Evolutionary conservation across 2,113 vertebrate genomes (phyloP).

Genomic region (Anthoscopus minutus): DNA sequence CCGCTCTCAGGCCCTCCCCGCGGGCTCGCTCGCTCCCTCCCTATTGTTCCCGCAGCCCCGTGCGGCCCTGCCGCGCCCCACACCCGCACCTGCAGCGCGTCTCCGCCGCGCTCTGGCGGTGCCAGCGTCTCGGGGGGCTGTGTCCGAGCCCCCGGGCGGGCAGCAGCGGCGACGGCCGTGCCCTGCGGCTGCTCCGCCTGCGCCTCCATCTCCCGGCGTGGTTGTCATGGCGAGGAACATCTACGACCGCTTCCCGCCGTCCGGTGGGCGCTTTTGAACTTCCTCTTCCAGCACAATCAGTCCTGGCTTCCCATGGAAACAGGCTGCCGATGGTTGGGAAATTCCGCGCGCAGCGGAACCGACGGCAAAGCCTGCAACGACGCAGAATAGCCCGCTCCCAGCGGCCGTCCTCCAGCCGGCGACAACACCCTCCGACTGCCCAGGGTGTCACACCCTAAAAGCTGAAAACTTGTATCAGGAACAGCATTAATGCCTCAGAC

Average conservation of each 20-base stretch:
- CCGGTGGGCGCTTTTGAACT: background rate
- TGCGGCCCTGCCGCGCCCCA: background rate
- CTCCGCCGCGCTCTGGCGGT: constrained; percentile 47
- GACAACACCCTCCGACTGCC: background rate
- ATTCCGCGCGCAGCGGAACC: background rate
- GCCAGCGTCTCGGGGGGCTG: background rate
- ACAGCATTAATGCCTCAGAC: accelerated
- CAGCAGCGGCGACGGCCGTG: too few species aligned
- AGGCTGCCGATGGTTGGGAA: background rate
- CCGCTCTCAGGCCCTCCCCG: too few species aligned
- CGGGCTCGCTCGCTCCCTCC: too few species aligned
- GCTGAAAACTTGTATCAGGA: accelerated
- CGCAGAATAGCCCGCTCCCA: background rate
- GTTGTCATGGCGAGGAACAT: background rate
- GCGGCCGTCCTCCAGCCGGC: too few species aligned
- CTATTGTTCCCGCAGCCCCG: accelerated
- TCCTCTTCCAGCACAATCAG: background rate
- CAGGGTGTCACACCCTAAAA: background rate
- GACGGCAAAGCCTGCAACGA: background rate
- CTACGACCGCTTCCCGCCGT: background rate
- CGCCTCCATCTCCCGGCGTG: background rate
- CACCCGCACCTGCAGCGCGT: constrained; percentile 66
- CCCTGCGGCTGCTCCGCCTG: background rate
- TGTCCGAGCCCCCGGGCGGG: accelerated
- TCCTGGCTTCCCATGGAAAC: background rate